phyloP scores from a whole-genome alignment of 2,113 vertebrate genomes.

The Leptocoma aspasia region DNA sequence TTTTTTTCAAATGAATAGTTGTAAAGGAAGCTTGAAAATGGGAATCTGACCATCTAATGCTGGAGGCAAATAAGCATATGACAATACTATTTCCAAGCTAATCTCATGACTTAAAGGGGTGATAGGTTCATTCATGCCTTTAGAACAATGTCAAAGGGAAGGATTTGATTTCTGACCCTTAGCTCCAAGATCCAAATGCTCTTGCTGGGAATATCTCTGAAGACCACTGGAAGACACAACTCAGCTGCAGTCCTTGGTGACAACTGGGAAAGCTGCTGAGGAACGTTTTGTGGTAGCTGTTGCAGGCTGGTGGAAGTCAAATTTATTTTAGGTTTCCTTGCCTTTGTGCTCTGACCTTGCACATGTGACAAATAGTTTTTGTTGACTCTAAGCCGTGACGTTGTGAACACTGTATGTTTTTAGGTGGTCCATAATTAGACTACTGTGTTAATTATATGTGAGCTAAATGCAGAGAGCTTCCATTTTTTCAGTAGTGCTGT shows the following conservation, averaged over 20 bases:
- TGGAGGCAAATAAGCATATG: not conserved
- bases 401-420: not conserved
- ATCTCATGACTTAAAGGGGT: not conserved
- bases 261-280: not conserved
- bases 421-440: not conserved
- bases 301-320: not conserved
- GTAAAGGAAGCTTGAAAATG: not conserved
- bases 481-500: not conserved
- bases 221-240: not conserved
- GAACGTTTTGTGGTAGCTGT: not conserved
- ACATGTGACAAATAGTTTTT: fast-evolving
- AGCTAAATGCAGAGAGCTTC: not conserved
- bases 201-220: not conserved
- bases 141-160: not conserved
- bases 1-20: not conserved
- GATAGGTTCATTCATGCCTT: not conserved
- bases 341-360: not conserved
- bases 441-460: not conserved
- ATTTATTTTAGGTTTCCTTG: not conserved
- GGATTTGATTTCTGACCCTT: not conserved
- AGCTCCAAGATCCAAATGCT: not conserved
- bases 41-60: not conserved
- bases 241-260: not conserved
- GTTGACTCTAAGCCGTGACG: not conserved
- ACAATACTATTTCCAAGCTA: not conserved